A percentile compares a stretch with the other conserved stretches of the same genome.
Conservation (phyloP, 2,888 invertebrate genomes). For the Pyrrhia umbra region DNA sequence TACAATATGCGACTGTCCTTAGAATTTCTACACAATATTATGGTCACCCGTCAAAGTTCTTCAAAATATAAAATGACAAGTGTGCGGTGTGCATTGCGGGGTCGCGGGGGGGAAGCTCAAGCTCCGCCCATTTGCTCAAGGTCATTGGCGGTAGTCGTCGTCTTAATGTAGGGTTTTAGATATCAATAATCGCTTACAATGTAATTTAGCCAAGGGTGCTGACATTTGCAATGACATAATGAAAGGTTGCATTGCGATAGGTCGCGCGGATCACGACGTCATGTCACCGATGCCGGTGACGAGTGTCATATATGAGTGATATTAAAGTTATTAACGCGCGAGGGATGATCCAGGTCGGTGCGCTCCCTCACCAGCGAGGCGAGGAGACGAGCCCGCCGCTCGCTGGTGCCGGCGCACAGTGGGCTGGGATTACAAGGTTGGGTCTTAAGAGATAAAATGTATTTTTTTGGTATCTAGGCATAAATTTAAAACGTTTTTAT, state of each 20-base stretch:
- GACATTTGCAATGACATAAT: constrained; percentile 57
- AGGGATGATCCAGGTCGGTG: constrained; percentile 86
- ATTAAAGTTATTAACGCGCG: constrained; percentile 71
- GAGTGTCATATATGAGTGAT: constrained; percentile 43
- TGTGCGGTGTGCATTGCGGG: too few relatives aligned
- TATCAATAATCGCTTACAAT: constrained; percentile 34
- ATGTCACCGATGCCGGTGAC: constrained; percentile 21
- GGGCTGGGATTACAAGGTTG: too few relatives aligned
- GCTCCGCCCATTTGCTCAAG: too few relatives aligned
- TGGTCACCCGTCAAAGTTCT: too few relatives aligned
- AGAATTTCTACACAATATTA: too few relatives aligned
- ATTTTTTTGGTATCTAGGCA: too few relatives aligned
- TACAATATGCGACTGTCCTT: too few relatives aligned
- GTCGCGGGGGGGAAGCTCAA: too few relatives aligned
- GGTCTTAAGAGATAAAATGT: too few relatives aligned
- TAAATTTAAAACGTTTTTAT: too few relatives aligned
- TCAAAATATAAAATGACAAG: too few relatives aligned
- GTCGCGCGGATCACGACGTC: constrained; percentile 34
- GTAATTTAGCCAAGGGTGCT: constrained; percentile 59
- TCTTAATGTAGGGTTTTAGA: constrained; percentile 46
- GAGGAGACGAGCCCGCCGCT: constrained; percentile 58
- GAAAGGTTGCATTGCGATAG: constrained; percentile 60
- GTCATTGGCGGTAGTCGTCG: too few relatives aligned
- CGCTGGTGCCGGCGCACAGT: constrained; percentile 28
- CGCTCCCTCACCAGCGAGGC: constrained; percentile 74